Evolutionary conservation across 2,888 invertebrate genomes (phyloP), one percentile per base, ranked within the genome.

Genomic region (Andrena hattorfiana): DNA sequence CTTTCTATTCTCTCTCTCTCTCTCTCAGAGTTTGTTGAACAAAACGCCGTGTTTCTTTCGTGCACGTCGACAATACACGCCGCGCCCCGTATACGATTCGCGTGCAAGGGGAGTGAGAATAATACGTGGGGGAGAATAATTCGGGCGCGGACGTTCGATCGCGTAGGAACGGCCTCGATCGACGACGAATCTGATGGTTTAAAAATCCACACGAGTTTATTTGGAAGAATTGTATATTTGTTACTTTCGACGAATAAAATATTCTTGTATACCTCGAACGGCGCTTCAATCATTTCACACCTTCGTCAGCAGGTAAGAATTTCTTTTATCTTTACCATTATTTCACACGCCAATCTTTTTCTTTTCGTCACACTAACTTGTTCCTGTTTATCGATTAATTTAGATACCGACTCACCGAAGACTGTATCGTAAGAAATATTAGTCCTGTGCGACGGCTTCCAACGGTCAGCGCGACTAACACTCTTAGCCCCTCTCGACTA

Each of bases 171-270:
- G 80, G 73, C 35, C 64, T 74, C 81, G 73, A 85, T 72, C 83
- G 32, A 74, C 83, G 85, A 66, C 67, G 73, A 77, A 85, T 77
- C 87, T 78, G 68, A 83, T 66, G 42, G 78, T 42, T 66, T 87
- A 89, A 70, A 74, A 83, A 89, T 83, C 90, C 87, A 91, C 87
- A 77, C 89, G 48, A 85, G 88, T 92, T 94, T 91, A 91, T 92
- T 93, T 92, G 87, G 86, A 92, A 93, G 92, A 92, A 92, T 92
- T 94, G 93, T 94, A 94, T 92, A 94, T 94, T 94, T 94, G 94
- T 94, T 94, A 94, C 93, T 93, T 93, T 94, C 92, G 91, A 93
- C 92, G 94, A 94, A 94, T 94, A 94, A 94, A 94, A 93, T 94
- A 94, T 94, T 94, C 94, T 94, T 94, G 93, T 94, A 94, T 94